phyloP scores from a whole-genome alignment of 2,113 vertebrate genomes.

The Grallaria varia region DNA sequence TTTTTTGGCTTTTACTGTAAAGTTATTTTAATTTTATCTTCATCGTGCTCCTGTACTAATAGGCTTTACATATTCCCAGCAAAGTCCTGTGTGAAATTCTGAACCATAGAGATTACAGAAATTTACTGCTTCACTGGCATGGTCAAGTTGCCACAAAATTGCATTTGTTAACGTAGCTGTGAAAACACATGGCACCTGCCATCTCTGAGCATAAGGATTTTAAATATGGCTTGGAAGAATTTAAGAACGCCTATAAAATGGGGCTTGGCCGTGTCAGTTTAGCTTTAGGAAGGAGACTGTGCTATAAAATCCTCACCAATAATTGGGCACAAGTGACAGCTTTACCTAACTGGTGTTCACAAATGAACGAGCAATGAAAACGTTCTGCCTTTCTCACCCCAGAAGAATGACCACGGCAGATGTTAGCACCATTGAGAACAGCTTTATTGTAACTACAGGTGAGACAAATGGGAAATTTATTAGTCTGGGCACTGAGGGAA shows the following conservation, averaged over 20 bases:
- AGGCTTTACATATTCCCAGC: conserved; percentile 27
- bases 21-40: conserved; percentile 54
- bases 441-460: conserved; percentile 61
- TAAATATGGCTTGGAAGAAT: conserved; percentile 53
- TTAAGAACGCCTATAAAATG: conserved; percentile 32
- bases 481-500: conserved; percentile 17
- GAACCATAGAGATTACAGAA: conserved; percentile 57
- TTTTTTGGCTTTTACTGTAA: background rate
- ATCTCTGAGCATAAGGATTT: conserved; percentile 26
- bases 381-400: conserved; percentile 33
- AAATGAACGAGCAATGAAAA: conserved; percentile 56
- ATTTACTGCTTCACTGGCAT: conserved; percentile 49
- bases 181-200: conserved; percentile 61
- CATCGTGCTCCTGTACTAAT: background rate
- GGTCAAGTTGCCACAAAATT: conserved; percentile 63
- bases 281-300: conserved; percentile 14
- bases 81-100: conserved; percentile 51
- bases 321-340: conserved; percentile 63
- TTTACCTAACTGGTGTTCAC: conserved; percentile 52
- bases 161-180: conserved; percentile 52
- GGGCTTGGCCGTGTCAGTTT: conserved; percentile 21
- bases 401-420: conserved; percentile 52
- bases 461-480: conserved; percentile 60
- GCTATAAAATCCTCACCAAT: conserved; percentile 45
- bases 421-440: conserved; percentile 43